Evolutionary conservation across 2,797 vertebrate genomes (phyloP).

Genomic region (Cichlasoma orientale): DNA sequence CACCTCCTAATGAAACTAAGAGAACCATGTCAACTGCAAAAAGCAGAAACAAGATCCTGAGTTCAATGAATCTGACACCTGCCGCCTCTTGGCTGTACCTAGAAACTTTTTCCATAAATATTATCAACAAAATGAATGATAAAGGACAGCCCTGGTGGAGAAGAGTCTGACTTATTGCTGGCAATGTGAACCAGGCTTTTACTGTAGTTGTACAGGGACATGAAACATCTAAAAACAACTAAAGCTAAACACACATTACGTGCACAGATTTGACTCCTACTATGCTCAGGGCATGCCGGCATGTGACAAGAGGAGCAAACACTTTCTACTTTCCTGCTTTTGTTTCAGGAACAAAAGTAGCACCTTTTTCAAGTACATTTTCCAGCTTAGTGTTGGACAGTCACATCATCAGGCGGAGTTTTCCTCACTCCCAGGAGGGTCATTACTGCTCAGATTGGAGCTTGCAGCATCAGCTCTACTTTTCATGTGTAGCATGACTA

Average conservation of each 20-base stretch:
- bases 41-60: background rate
- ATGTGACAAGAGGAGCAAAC: background rate
- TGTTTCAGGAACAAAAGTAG: background rate
- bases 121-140: background rate
- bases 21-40: background rate
- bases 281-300: background rate
- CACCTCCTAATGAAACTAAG: background rate
- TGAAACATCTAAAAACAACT: background rate
- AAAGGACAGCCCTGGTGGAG: background rate
- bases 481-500: constrained; percentile 10
- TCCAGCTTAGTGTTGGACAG: background rate
- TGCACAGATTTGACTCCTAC: background rate
- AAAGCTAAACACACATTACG: rapidly evolving
- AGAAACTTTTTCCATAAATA: background rate
- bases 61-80: background rate
- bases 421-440: background rate
- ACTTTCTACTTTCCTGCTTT: background rate
- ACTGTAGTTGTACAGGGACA: background rate
- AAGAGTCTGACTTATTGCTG: background rate
- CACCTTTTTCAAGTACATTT: background rate
- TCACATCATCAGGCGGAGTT: background rate
- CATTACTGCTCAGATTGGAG: constrained; percentile 14
- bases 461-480: constrained; percentile 8
- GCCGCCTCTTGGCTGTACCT: background rate
- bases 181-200: background rate